Evolutionary conservation across 2,888 invertebrate genomes (phyloP), one percentile per base, ranked within the genome.

Genomic region (Barypeithes pellucidus): DNA sequence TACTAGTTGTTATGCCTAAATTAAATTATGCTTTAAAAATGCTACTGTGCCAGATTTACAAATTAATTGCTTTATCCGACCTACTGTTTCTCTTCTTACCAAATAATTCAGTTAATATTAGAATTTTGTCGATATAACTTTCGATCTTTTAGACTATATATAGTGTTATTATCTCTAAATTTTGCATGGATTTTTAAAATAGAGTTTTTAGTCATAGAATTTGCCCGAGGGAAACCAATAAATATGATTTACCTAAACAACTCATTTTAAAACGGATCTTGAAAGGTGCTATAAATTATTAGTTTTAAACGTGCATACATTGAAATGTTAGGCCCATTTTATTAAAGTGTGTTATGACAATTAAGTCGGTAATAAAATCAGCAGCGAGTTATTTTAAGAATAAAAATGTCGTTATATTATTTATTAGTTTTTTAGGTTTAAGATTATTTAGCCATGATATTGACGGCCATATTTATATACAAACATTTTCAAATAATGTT

Each of bases 381-480:
- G 33, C 33, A 57, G 54, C 18, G 11, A 22, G 54, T 33, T 57
- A 57, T 57, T 52, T n/a, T 29, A 1, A 24, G 1, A 1, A n/a
- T 43, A 3, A 43, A 1, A 12, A n/a, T 22, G 5, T 8, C 33
- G 4, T 57, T 54, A 16, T 14, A 29, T 4, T 57, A 57, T 57
- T 57, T 16, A 33, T 57, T 57, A 33, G 54, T 16, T 57, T 14
- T 52, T 57, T 57, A 57, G 18, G 16, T 57, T 57, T 57, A 57
- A 33, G 33, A 33, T 50, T 43, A 16, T 20, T 39, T 43, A 67
- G 67, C 67, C 67, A 67, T 67, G 18, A 41, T 22, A 16, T n/a
- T 57, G 18, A 57, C 43, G 16, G 67, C 67, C 67, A 67, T 67
- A 67, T 57, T n/a, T 18, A 33, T 33, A 16, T 33, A 33, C 11